Percentiles rank a stretch among this genome's conserved stretches.
These are phyloP conservation scores for Xerus inauris DNA, from an alignment of 2,113 vertebrate species.

Conservation along the genomic window DNA sequence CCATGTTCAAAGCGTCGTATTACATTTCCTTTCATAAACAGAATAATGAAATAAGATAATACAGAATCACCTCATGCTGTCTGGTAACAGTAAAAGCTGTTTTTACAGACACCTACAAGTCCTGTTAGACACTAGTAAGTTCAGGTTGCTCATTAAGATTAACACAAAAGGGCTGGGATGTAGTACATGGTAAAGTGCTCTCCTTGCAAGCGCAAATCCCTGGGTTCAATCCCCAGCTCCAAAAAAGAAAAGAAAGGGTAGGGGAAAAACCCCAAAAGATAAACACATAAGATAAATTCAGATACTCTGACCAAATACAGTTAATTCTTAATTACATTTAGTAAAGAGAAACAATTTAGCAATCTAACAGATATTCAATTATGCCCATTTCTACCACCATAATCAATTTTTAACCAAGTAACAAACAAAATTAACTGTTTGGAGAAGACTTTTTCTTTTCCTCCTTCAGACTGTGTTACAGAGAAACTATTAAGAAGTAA, in stretches of 20 bases:
- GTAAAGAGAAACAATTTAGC: constrained; percentile 49
- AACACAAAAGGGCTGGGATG: neutral
- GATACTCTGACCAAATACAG: neutral
- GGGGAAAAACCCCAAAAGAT: too few species aligned
- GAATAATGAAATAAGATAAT: neutral
- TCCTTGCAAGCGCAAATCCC: too few species aligned
- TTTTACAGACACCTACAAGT: neutral
- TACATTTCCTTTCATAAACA: constrained; percentile 20
- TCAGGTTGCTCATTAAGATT: neutral
- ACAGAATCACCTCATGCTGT: neutral
- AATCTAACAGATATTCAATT: constrained; percentile 23
- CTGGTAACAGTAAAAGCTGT: constrained; percentile 11
- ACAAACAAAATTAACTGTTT: constrained; percentile 41
- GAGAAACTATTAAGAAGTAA: constrained; percentile 63
- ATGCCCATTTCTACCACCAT: neutral
- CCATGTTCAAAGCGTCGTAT: neutral
- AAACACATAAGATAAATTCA: neutral
- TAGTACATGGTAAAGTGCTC: neutral
- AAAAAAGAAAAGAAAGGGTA: neutral
- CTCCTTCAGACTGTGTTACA: neutral
- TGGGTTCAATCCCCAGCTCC: neutral
- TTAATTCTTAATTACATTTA: constrained; percentile 8
- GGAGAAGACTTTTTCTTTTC: constrained; percentile 31
- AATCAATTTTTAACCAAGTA: constrained; percentile 16
- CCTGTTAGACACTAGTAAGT: neutral